These are phyloP conservation scores for Schizaphis graminum DNA, from an alignment of 2,888 invertebrate genomes.

Conservation along the genomic window DNA sequence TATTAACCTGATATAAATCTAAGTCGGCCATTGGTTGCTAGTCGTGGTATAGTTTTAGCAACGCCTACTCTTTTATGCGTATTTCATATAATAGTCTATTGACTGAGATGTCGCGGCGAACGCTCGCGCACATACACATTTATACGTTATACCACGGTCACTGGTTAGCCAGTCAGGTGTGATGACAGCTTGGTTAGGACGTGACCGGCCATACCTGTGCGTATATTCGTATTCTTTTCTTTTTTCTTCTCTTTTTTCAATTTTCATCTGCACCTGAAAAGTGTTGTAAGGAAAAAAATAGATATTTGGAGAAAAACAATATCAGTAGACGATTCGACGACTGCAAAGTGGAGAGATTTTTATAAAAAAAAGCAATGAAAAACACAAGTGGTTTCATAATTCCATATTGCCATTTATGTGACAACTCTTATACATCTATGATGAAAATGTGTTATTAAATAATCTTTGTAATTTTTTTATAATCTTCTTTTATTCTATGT, in stretches of 20 bases:
- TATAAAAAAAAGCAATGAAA: constrained; percentile 12
- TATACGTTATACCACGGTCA: constrained; percentile 13
- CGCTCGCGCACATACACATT: not conserved
- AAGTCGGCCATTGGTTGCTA: not conserved
- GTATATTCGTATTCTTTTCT: not conserved
- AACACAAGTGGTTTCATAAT: constrained; percentile 51
- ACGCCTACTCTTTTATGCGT: constrained; percentile 26
- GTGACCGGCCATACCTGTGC: constrained; percentile 56
- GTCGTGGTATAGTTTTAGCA: constrained; percentile 30
- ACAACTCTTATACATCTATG: constrained; percentile 19
- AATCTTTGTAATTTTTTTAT: constrained; percentile 27
- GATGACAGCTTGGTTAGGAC: constrained; percentile 51
- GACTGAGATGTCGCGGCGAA: constrained; percentile 41
- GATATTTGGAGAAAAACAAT: constrained; percentile 46
- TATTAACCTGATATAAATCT: not conserved
- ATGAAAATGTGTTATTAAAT: constrained; percentile 30
- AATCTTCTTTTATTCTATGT: not conserved
- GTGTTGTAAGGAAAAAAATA: constrained; percentile 6
- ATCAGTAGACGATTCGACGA: constrained; percentile 31
- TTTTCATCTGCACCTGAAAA: constrained; percentile 58
- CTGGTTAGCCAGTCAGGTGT: constrained; percentile 55
- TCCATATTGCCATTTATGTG: constrained; percentile 35
- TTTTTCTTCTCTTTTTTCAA: constrained; percentile 4
- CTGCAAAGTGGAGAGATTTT: constrained; percentile 13
- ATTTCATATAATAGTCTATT: constrained; percentile 47